These are phyloP conservation scores for Mobula birostris DNA, from an alignment of 2,113 vertebrate genomes.

Conservation along the genomic window DNA sequence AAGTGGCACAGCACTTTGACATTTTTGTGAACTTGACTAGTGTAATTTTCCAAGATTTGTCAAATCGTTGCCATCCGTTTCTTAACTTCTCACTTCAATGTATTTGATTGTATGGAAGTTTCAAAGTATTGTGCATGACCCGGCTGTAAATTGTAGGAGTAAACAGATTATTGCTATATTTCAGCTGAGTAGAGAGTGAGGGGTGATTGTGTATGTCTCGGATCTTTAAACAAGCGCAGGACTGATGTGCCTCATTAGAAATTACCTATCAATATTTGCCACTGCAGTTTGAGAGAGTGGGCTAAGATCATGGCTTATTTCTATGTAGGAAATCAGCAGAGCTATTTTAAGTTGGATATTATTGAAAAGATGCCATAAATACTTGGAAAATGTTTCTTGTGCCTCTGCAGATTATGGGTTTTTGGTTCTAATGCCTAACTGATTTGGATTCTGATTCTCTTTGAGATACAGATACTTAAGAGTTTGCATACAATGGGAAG, in stretches of 20 bases:
- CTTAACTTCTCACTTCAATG: neutral
- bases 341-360: neutral
- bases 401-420: neutral
- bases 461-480: neutral
- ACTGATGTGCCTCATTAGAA: slow-evolving; percentile 1
- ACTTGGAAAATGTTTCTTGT: neutral
- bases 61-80: neutral
- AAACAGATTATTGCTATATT: neutral
- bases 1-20: neutral
- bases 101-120: neutral
- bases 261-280: neutral
- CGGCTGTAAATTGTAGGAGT: neutral
- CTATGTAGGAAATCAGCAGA: neutral
- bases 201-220: neutral
- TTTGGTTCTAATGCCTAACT: neutral
- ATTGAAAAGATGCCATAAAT: neutral
- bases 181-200: neutral
- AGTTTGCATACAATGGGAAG: neutral
- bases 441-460: neutral
- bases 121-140: neutral
- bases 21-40: neutral
- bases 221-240: neutral
- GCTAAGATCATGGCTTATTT: neutral
- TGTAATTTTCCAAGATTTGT: neutral
- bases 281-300: neutral